These are phyloP conservation scores for Armadillidium nasatum DNA, from an alignment of 1,140 invertebrate species.

Conservation along the genomic window DNA sequence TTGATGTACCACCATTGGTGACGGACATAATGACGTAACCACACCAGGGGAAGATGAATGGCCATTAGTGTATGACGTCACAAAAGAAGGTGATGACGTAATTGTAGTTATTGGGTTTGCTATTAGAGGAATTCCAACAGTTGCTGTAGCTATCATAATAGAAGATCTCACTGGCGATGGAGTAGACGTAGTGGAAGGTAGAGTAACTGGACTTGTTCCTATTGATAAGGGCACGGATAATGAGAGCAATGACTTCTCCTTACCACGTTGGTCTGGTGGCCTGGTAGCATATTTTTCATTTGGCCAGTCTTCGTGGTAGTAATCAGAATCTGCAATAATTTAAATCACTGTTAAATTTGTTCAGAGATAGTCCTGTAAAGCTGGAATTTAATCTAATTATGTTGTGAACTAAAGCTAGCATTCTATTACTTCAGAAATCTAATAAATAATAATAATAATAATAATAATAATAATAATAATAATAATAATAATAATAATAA, in stretches of 20 bases:
- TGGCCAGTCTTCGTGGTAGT: neutral
- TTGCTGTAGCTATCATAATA: neutral
- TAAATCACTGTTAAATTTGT: too few species aligned
- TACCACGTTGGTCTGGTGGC: neutral
- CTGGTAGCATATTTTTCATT: neutral
- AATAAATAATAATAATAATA: too few species aligned
- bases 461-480: too few species aligned
- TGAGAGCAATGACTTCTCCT: neutral
- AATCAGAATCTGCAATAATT: neutral
- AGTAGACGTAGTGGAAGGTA: neutral
- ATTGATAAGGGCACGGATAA: neutral
- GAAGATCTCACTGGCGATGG: neutral
- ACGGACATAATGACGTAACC: neutral
- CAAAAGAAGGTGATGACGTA: neutral
- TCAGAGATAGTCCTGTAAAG: too few species aligned
- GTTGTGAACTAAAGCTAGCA: too few species aligned
- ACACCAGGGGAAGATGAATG: neutral
- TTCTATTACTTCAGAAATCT: too few species aligned
- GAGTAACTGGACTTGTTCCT: neutral
- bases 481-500: too few species aligned
- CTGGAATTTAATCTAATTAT: too few species aligned
- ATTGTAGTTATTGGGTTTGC: neutral
- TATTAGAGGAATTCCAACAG: neutral
- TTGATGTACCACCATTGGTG: slow-evolving; percentile 22
- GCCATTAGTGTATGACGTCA: neutral